Evolutionary conservation across 2,113 vertebrate species (phyloP).

Genomic region (Gallinago undulata): DNA sequence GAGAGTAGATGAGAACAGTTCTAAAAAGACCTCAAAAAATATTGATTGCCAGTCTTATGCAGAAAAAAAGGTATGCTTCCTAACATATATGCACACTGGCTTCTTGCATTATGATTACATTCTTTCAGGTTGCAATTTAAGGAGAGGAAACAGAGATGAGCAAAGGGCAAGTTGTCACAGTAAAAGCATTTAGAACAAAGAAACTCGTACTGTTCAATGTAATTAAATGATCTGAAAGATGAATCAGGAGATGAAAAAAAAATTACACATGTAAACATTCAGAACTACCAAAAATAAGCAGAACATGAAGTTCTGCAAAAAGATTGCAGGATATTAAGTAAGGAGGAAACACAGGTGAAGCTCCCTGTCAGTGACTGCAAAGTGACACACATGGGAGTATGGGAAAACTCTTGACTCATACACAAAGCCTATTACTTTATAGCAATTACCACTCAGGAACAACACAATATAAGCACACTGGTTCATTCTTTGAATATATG

Average conservation of each 20-base stretch:
- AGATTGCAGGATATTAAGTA: neutral
- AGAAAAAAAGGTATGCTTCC: neutral
- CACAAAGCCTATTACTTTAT: neutral
- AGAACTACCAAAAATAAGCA: neutral
- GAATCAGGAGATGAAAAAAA: neutral
- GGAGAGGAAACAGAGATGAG: neutral
- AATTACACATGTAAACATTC: neutral
- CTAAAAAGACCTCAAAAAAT: neutral
- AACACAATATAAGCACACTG: neutral
- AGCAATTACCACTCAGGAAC: neutral
- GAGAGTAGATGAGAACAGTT: neutral
- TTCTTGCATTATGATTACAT: neutral
- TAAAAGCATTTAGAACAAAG: neutral
- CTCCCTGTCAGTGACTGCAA: neutral
- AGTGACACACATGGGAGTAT: neutral
- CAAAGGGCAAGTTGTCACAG: neutral
- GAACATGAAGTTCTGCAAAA: neutral
- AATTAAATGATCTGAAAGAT: neutral
- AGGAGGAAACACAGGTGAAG: neutral
- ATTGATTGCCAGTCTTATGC: rapidly evolving
- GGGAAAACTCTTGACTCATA: neutral
- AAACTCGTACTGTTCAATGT: neutral
- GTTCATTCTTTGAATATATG: neutral
- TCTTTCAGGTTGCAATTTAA: neutral
- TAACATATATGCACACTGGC: rapidly evolving